Base-by-base conservation (phyloP, 2,888 invertebrate species). In the Litoditis marina region DNA sequence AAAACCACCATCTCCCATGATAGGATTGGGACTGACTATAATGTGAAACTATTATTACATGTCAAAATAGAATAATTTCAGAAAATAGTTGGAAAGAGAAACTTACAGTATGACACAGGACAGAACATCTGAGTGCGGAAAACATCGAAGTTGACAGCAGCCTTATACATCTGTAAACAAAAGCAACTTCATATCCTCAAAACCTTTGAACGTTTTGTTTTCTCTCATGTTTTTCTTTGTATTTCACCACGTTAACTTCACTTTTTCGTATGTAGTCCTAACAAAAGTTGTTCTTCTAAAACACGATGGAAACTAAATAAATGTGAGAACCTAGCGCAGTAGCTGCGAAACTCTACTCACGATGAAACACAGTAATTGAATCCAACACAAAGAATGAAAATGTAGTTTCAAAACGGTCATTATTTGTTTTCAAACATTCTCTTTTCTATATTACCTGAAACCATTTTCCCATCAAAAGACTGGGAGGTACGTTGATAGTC, bases 121-220 rank as follows among this genome's bases (percentile, higher is more conserved):
- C 83, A 83, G 71, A 78, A 83, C 80, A 83, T 83, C 53, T 82
- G 79, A 2, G 82, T 82, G 13, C 80, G 69, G 68, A 83, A 81
- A 34, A 83, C 78, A 68, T 83, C 83, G 56, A 83, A 83, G 65
- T 81, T 83, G 61, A 83, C 79, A 16, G 83, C 81, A 13, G 83
- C 82, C 44, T 83, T 83, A 72, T 83, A 83, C 76, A 82, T 79
- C 73, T 81, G 74, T 19, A 71, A 51, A 28, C 2, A 22, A 34
- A 3, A 16, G 4, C 25, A 22, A 4, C 2, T 47, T 39, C 39
- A n/a, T n/a, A n/a, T n/a, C n/a, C n/a, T n/a, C n/a, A n/a, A n/a
- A n/a, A n/a, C n/a, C n/a, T n/a, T n/a, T n/a, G n/a, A n/a, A n/a
- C n/a, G n/a, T n/a, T n/a, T n/a, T n/a, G n/a, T n/a, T n/a, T n/a